Conservation (phyloP, 2,113 vertebrate species). For the Sus scrofa region T2T-Sscrofa CM000824.6:202345001-202345500, state of each 20-base stretch:
- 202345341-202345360: neutral
- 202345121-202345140: neutral
- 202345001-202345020: slow-evolving; percentile 67
- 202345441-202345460: slow-evolving; percentile 13
- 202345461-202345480: slow-evolving; percentile 45
- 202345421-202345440: slow-evolving; percentile 2
- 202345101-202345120: slow-evolving; percentile 44
- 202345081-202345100: slow-evolving; percentile 41
- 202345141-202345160: slow-evolving; percentile 40
- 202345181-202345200: too few species aligned
- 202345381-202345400: slow-evolving; percentile 37
- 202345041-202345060: slow-evolving; percentile 21
- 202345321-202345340: neutral
- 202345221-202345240: slow-evolving; percentile 19
- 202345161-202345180: neutral
- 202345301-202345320: neutral
- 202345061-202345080: neutral
- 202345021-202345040: slow-evolving; percentile 60
- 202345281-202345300: neutral
- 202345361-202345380: neutral
- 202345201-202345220: neutral
- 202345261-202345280: neutral
- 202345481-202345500: neutral
- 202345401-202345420: neutral
- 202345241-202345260: neutral